Evolutionary conservation across 2,888 invertebrate species (phyloP), one percentile per base, ranked within the genome.

Genomic region (Dasypogon diadema): DNA sequence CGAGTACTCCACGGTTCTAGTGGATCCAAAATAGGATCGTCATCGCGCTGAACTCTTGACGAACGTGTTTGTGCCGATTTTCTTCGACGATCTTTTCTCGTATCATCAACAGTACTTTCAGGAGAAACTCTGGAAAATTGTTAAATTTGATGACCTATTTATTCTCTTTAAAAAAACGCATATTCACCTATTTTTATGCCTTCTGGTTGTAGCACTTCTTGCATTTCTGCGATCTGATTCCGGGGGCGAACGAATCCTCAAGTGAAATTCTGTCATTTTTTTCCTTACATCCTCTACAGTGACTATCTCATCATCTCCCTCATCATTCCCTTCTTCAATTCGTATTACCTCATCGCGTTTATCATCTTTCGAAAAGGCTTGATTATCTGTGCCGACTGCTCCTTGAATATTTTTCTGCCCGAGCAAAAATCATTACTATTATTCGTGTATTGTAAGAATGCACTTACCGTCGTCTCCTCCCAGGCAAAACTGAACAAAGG

Each of bases 1-100:
- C 90, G 89, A 51, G 91, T 92, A 84, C 92, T 92, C 92, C 92
- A 92, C 0, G 92, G 91, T 81, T 92, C 91, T 77, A 92, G 84
- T 3, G 91, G 91, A 86, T 92, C 91, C 6, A 89, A 88, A 2
- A 89, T 88, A 5, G 88, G 88, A 68, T 87, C 84, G 5, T 84
- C 81, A 10, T 48, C 60, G 21, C 63, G 54, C 76, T 73, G 37
- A 0, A 51, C 1, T 56, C 26, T 75, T 14, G 51, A 26, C 6
- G 48, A n/a, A 10, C 58, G 34, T n/a, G 81, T 78, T 16, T 81
- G 81, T 2, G 84, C 85, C 8, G 85, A 84, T 18, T 82, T 81
- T 1, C 82, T 81, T 3, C 83, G 80, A 30, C 21, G 68, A 63
- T 81, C 81, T 78, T 83, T 78, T 80, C 82, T 80, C 80, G 83